A percentile compares a stretch with the other conserved stretches of the same genome.
Evolutionary conservation across 2,113 vertebrate genomes (phyloP).

Genomic region (Malurus melanocephalus): DNA sequence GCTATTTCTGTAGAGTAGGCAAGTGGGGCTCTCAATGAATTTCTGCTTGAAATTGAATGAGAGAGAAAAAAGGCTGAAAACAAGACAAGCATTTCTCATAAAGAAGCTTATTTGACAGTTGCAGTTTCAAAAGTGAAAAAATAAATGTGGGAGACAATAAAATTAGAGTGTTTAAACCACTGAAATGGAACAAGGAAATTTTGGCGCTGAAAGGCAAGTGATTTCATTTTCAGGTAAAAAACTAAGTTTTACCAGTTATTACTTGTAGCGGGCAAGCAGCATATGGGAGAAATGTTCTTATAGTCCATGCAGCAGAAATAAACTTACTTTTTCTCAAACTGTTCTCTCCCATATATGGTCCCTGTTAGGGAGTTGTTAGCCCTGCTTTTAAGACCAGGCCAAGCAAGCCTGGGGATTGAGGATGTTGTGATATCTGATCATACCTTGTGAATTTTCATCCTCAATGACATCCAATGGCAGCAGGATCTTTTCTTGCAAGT

Average conservation of each 20-base stretch:
- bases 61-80: neutral
- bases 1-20: neutral
- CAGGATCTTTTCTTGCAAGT: neutral
- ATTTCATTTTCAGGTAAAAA: neutral
- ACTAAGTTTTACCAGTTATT: neutral
- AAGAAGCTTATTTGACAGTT: neutral
- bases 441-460: neutral
- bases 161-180: neutral
- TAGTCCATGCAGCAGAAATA: neutral
- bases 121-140: neutral
- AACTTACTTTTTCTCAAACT: neutral
- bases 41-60: neutral
- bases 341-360: neutral
- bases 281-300: neutral
- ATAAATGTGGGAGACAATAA: neutral
- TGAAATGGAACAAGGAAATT: neutral
- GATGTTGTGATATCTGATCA: neutral
- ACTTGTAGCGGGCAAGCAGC: neutral
- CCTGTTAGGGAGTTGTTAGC: neutral
- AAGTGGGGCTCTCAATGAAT: neutral
- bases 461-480: neutral
- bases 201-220: neutral
- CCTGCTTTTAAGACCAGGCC: neutral
- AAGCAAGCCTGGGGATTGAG: neutral
- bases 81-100: neutral